phyloP scores from a whole-genome alignment of 2,888 invertebrate genomes.

The Epinotia bilunana region DNA sequence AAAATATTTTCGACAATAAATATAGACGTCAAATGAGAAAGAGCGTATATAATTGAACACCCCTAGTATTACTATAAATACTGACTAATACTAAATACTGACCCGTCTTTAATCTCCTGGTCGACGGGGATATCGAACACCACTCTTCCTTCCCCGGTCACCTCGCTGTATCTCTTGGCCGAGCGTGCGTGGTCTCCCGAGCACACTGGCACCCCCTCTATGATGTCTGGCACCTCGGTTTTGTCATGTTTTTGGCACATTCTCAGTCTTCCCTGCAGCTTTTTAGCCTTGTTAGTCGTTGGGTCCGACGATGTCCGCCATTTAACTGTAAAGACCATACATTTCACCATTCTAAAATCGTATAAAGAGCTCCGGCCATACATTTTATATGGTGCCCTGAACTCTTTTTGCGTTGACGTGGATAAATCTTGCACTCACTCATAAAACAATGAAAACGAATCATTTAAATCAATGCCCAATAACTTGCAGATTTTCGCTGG shows the following conservation, averaged over 20 bases:
- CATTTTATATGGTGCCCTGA: too few relatives aligned
- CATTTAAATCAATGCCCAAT: neutral
- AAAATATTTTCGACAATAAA: too few relatives aligned
- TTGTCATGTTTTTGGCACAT: conserved; percentile 78
- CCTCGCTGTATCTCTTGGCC: conserved; percentile 62
- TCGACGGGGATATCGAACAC: conserved; percentile 75
- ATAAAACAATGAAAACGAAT: neutral
- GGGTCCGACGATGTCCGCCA: conserved; percentile 75
- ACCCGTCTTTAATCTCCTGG: conserved; percentile 67
- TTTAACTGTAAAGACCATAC: conserved; percentile 61
- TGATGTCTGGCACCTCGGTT: conserved; percentile 81
- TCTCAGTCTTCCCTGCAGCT: conserved; percentile 70
- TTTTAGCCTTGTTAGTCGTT: conserved; percentile 68
- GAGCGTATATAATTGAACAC: too few relatives aligned
- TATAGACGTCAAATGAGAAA: too few relatives aligned
- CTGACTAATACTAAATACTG: conserved; percentile 43
- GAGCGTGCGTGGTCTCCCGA: conserved; percentile 68
- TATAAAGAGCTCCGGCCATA: neutral
- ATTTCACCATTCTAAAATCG: neutral
- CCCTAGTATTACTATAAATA: too few relatives aligned
- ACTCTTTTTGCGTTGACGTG: neutral
- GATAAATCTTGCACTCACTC: neutral
- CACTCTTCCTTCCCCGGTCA: conserved; percentile 60
- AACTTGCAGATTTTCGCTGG: conserved; percentile 44
- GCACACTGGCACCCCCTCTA: conserved; percentile 81